Evolutionary conservation across 2,888 invertebrate species (phyloP).

Genomic region (Agriotes lineatus): DNA sequence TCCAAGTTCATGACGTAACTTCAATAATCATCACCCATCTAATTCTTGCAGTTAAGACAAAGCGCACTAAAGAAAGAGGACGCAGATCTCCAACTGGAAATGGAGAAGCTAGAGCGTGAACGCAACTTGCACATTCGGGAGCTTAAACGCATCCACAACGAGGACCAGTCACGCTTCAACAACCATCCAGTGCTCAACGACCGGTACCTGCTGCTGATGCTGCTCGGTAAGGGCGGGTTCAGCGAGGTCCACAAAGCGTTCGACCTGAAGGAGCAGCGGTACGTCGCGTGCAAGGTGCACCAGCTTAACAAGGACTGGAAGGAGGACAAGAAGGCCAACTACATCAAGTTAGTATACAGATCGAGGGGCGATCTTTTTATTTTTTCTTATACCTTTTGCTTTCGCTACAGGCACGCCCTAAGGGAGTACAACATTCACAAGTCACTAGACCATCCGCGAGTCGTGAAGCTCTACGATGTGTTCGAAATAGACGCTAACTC

Average conservation of each 20-base stretch:
- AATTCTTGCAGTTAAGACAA: conserved; percentile 80
- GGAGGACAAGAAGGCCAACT: conserved; percentile 99
- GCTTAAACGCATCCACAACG: conserved; percentile 98
- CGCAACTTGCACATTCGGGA: conserved; percentile 91
- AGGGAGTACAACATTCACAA: conserved; percentile 99
- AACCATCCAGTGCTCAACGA: conserved; percentile 98
- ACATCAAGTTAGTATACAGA: conserved; percentile 90
- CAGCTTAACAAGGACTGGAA: conserved; percentile 99
- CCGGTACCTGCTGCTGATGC: conserved; percentile 94
- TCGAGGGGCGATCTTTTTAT: not conserved
- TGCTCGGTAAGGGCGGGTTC: conserved; percentile 97
- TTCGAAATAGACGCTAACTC: conserved; percentile 99
- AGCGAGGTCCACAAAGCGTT: conserved; percentile 98
- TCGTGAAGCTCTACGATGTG: conserved; percentile 98
- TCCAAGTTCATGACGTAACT: too few species aligned
- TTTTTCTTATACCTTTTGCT: conserved; percentile 35
- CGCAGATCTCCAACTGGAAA: conserved; percentile 96
- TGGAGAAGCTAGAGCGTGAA: conserved; percentile 98
- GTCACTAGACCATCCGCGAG: conserved; percentile 97
- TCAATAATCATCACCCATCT: not conserved
- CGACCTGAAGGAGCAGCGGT: conserved; percentile 98
- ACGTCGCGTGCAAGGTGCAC: conserved; percentile 99
- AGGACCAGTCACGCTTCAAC: conserved; percentile 97
- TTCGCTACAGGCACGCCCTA: conserved; percentile 87
- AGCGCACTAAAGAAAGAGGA: conserved; percentile 99